Conservation (phyloP, 2,888 invertebrate genomes). For the Leucozona laternaria region DNA sequence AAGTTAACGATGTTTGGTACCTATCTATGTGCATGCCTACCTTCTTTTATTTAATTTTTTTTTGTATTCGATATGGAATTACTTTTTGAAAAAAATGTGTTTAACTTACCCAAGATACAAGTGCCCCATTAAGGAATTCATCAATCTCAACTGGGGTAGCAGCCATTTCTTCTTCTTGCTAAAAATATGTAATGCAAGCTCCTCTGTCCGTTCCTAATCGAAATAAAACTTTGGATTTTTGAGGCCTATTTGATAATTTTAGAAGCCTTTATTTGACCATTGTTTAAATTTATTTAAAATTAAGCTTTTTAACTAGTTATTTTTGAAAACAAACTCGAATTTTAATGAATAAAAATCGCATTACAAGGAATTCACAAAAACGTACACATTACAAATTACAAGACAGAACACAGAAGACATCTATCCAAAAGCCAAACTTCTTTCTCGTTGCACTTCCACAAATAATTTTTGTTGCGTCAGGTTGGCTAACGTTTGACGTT, state of each 20-base stretch:
- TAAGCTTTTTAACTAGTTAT: background rate
- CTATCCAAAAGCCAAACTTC: constrained; percentile 45
- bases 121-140: constrained; percentile 92
- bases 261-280: constrained; percentile 44
- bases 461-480: constrained; percentile 6
- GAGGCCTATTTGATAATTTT: background rate
- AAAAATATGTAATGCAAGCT: constrained; percentile 50
- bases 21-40: no score
- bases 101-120: constrained; percentile 92
- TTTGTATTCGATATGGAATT: background rate
- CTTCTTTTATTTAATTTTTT: background rate
- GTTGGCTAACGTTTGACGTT: constrained; percentile 50
- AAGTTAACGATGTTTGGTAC: background rate
- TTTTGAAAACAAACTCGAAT: background rate
- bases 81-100: background rate
- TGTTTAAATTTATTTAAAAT: background rate
- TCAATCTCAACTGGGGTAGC: constrained; percentile 89
- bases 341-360: constrained; percentile 35
- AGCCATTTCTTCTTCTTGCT: constrained; percentile 77
- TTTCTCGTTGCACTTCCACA: constrained; percentile 44
- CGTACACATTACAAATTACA: constrained; percentile 60
- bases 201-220: constrained; percentile 20
- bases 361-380: constrained; percentile 48
- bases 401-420: constrained; percentile 1
- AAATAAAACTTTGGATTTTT: constrained; percentile 44